phyloP scores from a whole-genome alignment of 2,113 vertebrate species.

The Tupaia tana region DNA sequence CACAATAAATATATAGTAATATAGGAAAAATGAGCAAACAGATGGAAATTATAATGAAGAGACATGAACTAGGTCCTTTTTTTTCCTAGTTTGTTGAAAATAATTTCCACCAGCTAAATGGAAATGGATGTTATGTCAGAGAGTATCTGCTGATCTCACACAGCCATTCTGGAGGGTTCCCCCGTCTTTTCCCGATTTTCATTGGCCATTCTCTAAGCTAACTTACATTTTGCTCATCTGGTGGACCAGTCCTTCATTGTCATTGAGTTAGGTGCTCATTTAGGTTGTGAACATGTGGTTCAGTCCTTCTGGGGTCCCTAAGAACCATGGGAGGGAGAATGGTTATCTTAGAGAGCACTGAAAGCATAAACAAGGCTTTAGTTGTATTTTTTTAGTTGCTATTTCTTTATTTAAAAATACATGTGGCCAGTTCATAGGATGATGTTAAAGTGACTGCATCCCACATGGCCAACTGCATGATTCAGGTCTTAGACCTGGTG shows the following conservation, averaged over 20 bases:
- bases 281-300: not conserved
- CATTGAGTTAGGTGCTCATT: not conserved
- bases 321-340: not conserved
- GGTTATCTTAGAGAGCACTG: not conserved
- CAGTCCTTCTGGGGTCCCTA: too few species aligned
- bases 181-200: not conserved
- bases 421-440: too few species aligned
- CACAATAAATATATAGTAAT: not conserved
- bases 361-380: not conserved
- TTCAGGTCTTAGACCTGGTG: too few species aligned
- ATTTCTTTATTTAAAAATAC: not conserved
- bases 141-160: not conserved
- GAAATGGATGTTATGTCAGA: not conserved
- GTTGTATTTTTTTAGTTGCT: not conserved
- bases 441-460: too few species aligned
- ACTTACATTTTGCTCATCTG: not conserved
- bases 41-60: too few species aligned
- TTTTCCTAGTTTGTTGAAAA: not conserved
- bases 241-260: not conserved
- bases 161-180: not conserved
- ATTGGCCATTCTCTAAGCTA: not conserved
- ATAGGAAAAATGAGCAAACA: too few species aligned
- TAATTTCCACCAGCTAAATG: not conserved
- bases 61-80: too few species aligned
- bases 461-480: too few species aligned